phyloP scores from a whole-genome alignment of 2,797 vertebrate genomes.

The Bradypodion pumilum region DNA sequence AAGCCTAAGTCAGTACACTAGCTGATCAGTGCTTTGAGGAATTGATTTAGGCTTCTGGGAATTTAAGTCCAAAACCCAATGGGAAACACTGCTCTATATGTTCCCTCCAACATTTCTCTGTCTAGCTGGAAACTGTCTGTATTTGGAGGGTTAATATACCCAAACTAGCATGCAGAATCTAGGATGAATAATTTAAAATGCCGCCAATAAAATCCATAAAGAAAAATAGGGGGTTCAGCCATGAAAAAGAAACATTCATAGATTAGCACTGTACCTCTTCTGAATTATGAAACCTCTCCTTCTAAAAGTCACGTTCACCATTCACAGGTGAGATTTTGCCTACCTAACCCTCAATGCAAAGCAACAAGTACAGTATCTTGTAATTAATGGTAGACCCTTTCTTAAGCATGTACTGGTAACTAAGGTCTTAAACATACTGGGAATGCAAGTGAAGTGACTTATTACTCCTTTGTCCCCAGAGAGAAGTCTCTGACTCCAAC shows the following conservation, averaged over 20 bases:
- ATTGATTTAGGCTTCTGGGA: too few relatives aligned
- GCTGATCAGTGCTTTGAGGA: too few relatives aligned
- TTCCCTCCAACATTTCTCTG: constrained; percentile 3
- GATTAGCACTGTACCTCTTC: neutral
- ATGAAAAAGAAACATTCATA: constrained; percentile 18
- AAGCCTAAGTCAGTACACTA: too few relatives aligned
- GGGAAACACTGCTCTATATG: too few relatives aligned
- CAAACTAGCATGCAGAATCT: neutral
- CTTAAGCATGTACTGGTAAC: neutral
- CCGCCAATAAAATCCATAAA: constrained; percentile 6
- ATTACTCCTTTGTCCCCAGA: constrained; percentile 8
- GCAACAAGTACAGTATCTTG: neutral
- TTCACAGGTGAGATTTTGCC: neutral
- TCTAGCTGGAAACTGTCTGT: neutral
- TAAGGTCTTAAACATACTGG: neutral
- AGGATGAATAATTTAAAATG: constrained; percentile 2
- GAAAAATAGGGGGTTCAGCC: neutral
- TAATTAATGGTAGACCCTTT: constrained; percentile 2
- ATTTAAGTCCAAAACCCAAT: too few relatives aligned
- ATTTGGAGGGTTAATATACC: neutral
- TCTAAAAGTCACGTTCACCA: neutral
- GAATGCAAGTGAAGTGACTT: constrained; percentile 17
- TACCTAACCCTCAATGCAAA: neutral
- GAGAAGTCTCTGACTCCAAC: neutral
- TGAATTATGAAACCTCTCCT: constrained; percentile 8